phyloP scores from a whole-genome alignment of 2,888 invertebrate species.

The Hedya salicella region DNA sequence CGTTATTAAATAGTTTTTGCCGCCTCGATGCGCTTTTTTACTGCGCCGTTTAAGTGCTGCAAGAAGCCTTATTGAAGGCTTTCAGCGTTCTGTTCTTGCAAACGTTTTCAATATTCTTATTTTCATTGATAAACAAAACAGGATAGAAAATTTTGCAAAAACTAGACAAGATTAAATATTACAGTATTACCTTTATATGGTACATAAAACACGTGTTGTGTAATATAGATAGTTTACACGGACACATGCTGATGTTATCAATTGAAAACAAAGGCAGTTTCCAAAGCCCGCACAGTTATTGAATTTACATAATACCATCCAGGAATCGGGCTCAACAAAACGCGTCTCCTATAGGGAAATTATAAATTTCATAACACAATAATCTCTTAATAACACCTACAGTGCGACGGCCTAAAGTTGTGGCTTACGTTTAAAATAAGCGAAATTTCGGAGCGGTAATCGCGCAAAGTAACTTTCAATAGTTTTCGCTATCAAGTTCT shows the following conservation, averaged over 20 bases:
- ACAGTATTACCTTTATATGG: background rate
- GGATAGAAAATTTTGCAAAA: background rate
- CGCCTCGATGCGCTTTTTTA: conserved; percentile 73
- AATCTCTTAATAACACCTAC: conserved; percentile 70
- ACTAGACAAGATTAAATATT: no score
- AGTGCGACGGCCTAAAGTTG: conserved; percentile 51
- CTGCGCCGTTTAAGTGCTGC: conserved; percentile 55
- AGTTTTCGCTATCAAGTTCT: conserved; percentile 71
- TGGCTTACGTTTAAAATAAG: conserved; percentile 61
- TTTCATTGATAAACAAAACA: conserved; percentile 22
- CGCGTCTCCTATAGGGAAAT: conserved; percentile 57
- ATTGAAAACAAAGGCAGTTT: conserved; percentile 62
- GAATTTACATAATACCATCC: conserved; percentile 74
- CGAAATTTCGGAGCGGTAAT: conserved; percentile 60
- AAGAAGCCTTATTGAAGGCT: conserved; percentile 55
- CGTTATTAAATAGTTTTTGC: conserved; percentile 83
- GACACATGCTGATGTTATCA: conserved; percentile 48
- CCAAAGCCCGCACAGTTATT: conserved; percentile 57
- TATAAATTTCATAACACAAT: conserved; percentile 70
- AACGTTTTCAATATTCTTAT: conserved; percentile 35
- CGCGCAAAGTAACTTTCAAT: conserved; percentile 76
- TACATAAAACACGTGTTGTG: background rate
- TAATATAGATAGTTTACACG: background rate
- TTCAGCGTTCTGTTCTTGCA: conserved; percentile 45
- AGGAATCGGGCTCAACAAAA: conserved; percentile 61